A percentile compares a stretch with the other conserved stretches of the same genome.
Evolutionary conservation across 2,888 invertebrate genomes (phyloP).

Genomic region (Sphecodes monilicornis): DNA sequence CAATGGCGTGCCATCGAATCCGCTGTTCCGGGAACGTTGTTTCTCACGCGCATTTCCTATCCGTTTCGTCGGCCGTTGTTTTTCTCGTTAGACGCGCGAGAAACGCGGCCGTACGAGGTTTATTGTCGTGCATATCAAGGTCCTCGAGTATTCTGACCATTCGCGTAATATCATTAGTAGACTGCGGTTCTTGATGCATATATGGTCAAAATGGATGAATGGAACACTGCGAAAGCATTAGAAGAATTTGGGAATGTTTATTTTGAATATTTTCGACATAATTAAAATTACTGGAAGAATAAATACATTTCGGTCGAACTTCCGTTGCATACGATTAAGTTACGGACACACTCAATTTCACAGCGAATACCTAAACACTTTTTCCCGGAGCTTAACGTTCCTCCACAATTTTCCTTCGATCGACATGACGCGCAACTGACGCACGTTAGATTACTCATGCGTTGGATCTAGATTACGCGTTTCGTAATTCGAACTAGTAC

Average conservation of each 20-base stretch:
- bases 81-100: not conserved
- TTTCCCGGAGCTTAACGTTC: not conserved
- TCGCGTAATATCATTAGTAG: not conserved
- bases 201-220: not conserved
- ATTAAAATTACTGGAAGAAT: not conserved
- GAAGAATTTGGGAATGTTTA: too few species aligned
- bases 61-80: not conserved
- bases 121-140: not conserved
- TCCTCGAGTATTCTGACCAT: not conserved
- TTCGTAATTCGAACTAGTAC: not conserved
- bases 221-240: too few species aligned
- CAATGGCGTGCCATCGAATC: slow-evolving; percentile 18
- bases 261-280: too few species aligned
- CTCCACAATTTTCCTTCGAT: not conserved
- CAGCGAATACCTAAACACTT: not conserved
- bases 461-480: not conserved
- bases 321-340: not conserved
- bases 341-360: too few species aligned
- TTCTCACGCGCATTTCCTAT: not conserved
- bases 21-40: not conserved
- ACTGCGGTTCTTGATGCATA: not conserved
- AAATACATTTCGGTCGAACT: too few species aligned
- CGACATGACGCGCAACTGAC: not conserved
- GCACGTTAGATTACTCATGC: not conserved
- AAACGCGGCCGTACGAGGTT: not conserved